phyloP scores from a whole-genome alignment of 2,888 invertebrate species.

The Axea sp. region DNA sequence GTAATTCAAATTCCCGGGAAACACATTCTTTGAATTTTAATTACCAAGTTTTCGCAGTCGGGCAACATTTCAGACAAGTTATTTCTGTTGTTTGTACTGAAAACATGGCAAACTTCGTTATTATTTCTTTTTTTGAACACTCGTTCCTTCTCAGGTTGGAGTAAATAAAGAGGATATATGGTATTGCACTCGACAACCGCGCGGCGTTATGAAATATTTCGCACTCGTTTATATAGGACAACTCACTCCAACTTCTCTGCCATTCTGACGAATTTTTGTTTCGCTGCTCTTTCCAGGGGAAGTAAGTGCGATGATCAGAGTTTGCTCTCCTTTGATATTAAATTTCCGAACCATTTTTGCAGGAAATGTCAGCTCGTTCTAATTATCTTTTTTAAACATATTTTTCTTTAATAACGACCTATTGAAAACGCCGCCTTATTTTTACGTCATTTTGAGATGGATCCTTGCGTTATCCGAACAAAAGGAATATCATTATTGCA shows the following conservation, averaged over 20 bases:
- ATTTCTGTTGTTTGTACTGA: conserved; percentile 22
- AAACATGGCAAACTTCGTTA: conserved; percentile 48
- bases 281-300: conserved; percentile 2
- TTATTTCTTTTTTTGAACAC: conserved; percentile 38
- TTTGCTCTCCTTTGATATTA: too few relatives aligned
- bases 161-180: conserved; percentile 57
- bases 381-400: too few relatives aligned
- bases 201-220: conserved; percentile 47
- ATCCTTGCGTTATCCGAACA: too few relatives aligned
- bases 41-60: conserved; percentile 43
- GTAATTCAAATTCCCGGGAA: conserved; percentile 38
- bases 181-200: conserved; percentile 50
- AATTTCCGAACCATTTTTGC: too few relatives aligned
- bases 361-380: too few relatives aligned
- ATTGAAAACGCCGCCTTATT: too few relatives aligned
- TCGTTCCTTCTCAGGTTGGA: conserved; percentile 42
- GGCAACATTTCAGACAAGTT: conserved; percentile 28
- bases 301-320: conserved; percentile 25
- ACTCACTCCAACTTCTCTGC: neutral
- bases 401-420: too few relatives aligned
- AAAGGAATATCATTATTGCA: too few relatives aligned
- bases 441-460: too few relatives aligned
- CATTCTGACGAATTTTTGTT: conserved; percentile 13
- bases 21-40: conserved; percentile 53
- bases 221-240: conserved; percentile 29